Percentiles rank a stretch among this genome's conserved stretches.
phyloP scores from a whole-genome alignment of 2,888 invertebrate genomes.

The Petrophora chlorosata region DNA sequence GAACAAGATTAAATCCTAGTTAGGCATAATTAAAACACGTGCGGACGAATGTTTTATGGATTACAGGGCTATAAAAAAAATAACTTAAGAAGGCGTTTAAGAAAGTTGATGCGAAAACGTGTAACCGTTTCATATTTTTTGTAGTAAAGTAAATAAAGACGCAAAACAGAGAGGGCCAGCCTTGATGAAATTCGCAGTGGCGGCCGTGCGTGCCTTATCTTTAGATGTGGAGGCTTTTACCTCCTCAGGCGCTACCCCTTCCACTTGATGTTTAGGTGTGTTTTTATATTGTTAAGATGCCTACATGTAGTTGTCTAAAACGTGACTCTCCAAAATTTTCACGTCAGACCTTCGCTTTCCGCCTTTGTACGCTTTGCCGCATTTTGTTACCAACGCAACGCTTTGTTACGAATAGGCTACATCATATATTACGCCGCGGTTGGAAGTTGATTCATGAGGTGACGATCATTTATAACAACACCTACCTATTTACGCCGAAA shows the following conservation, averaged over 20 bases:
- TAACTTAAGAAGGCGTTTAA: background rate
- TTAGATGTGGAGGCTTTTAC: conserved; percentile 53
- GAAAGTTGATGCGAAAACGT: conserved; percentile 18
- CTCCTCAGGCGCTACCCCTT: conserved; percentile 49
- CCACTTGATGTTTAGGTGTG: conserved; percentile 27
- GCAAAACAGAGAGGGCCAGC: conserved; percentile 53
- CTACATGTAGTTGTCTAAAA: conserved; percentile 12
- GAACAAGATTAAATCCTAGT: background rate
- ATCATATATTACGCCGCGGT: background rate
- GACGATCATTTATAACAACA: conserved; percentile 15
- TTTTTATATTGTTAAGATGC: conserved; percentile 27
- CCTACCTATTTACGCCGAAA: conserved; percentile 26
- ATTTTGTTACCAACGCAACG: conserved; percentile 3
- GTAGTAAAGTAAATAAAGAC: conserved; percentile 58
- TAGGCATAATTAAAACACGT: background rate
- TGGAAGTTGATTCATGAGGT: conserved; percentile 18
- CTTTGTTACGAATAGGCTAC: conserved; percentile 1
- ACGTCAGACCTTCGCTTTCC: background rate
- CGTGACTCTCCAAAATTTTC: background rate
- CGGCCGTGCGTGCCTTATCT: conserved; percentile 78
- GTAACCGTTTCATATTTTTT: conserved; percentile 49
- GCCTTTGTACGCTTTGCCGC: conserved; percentile 6
- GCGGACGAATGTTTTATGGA: background rate
- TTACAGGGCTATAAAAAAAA: background rate
- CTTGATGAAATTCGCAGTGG: conserved; percentile 60